Evolutionary conservation across 2,797 vertebrate genomes (phyloP), one percentile per base, ranked within the genome.

Genomic region (Poliocrania exsul): DNA sequence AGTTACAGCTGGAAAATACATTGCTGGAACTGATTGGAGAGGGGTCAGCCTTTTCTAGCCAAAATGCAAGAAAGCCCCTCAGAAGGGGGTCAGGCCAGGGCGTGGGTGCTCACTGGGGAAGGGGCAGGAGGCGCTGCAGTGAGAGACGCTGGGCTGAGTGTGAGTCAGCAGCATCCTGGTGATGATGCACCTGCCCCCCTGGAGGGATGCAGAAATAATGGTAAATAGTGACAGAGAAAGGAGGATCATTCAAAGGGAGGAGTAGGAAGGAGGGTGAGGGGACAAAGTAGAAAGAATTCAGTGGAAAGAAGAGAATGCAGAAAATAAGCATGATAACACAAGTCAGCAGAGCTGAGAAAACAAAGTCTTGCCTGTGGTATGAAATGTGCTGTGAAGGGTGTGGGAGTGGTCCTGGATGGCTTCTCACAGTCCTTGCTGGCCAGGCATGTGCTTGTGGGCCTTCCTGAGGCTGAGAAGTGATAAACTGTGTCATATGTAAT

Each of bases 201-300:
- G 44, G 14, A 4, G 3, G 35, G 50, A 57, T 14, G 21, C 11
- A 31, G 51, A 62, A 56, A 44, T 50, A n/a, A 17, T 16, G 44
- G 24, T 11, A 8, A 53, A 25, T 9, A n/a, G 38, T 1, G 9
- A 24, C 2, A 9, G 20, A 46, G 44, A 62, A 49, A 51, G 54
- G 12, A 81, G 25, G 31, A 44, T 24, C 21, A 1, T 50, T 44
- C 17, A 29, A 8, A 49, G 58, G 46, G n/a, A 46, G 47, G 21
- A 29, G 6, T 42, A 11, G 18, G 16, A 46, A 24, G 16, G 11
- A 20, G 11, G 0, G 5, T 8, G 14, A 42, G 2, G 8, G 35
- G 9, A 70, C 29, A 69, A 58, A 10, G 8, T 7, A 60, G 35
- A 57, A 78, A 13, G 33, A 50, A 50, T 33, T 78, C 3, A 2